Evolutionary conservation across 2,888 invertebrate species (phyloP).

Genomic region (Sylvicola cinctus): DNA sequence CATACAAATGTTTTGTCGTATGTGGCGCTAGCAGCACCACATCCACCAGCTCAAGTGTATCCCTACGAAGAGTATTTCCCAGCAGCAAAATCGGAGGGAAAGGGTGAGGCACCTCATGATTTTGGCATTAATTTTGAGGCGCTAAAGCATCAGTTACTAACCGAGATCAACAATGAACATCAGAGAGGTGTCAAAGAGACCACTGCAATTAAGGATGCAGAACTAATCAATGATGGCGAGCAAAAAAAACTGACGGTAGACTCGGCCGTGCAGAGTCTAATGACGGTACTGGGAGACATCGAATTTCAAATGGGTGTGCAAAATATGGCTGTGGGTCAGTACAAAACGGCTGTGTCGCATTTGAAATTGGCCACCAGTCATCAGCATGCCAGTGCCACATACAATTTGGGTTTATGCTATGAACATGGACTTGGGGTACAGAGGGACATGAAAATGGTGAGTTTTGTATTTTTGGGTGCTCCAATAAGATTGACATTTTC

Average conservation of each 20-base stretch:
- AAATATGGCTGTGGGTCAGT: conserved; percentile 34
- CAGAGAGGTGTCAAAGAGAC: not conserved
- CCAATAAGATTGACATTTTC: too few relatives aligned
- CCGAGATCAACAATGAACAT: conserved; percentile 8
- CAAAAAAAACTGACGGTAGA: conserved; percentile 6
- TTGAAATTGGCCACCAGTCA: conserved; percentile 33
- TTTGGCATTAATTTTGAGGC: too few relatives aligned
- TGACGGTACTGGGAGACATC: conserved; percentile 33
- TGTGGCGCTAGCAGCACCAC: conserved; percentile 6
- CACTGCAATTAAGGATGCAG: conserved; percentile 1
- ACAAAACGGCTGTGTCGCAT: conserved; percentile 33
- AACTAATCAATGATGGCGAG: conserved; percentile 3
- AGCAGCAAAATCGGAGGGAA: too few relatives aligned
- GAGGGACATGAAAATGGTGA: conserved; percentile 33
- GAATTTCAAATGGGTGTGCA: conserved; percentile 37
- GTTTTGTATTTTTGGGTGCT: too few relatives aligned
- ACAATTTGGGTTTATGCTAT: conserved; percentile 47
- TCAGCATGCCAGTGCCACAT: conserved; percentile 38
- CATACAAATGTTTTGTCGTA: conserved; percentile 8
- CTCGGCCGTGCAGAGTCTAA: conserved; percentile 23
- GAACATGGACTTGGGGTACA: conserved; percentile 43
- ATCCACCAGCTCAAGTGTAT: too few relatives aligned
- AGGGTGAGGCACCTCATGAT: too few relatives aligned
- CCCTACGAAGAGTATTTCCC: too few relatives aligned
- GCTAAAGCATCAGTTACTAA: not conserved